Base-by-base conservation (phyloP, 1,140 invertebrate genomes). In the Stenopsyche tienmushanensis region DNA sequence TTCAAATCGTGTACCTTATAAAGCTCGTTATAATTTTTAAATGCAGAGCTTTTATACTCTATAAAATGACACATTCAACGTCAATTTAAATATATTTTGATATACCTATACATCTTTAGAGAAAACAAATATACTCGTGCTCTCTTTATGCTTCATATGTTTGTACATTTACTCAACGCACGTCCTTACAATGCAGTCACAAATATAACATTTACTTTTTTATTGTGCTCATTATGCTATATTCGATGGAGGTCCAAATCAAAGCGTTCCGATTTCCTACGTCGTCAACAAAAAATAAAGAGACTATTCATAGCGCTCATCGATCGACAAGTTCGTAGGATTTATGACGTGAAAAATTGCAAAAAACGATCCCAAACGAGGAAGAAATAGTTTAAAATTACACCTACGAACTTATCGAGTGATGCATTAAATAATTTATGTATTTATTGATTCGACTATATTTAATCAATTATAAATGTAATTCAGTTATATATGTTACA, bases 31-130 rank as follows among this genome's bases (percentile, higher is more conserved):
- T 50, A 50, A 50, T 50, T 13, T 2, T 57, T 57, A 57, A 57
- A 39, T 57, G 39, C 42, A 57, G 42, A 21, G 41, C 24, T 57
- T 57, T 39, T 29, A 57, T 57, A 57, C 54, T 57, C 21, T 25
- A 34, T 54, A 34, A 54, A n/a, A 54, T 57, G 54, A 42, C 39
- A 57, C 54, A 57, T 42, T 57, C 54, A 57, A 57, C 34, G 54
- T 39, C 54, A 29, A 57, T 26, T 57, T n/a, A 53, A 26, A 53
- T 9, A 53, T 26, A 21, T 29, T 53, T 3, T 50, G 18, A 50
- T 20, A 20, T 20, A 20, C 7, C 10, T 50, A 50, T 50, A 50
- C n/a, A 50, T 50, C 9, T 50, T 26, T 53, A 23, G 9, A 25
- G 8, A 26, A 23, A 26, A 53, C 15, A 53, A 53, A 23, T 29